Conservation (phyloP, 2,888 invertebrate species). For the Nomada fucata region DNA sequence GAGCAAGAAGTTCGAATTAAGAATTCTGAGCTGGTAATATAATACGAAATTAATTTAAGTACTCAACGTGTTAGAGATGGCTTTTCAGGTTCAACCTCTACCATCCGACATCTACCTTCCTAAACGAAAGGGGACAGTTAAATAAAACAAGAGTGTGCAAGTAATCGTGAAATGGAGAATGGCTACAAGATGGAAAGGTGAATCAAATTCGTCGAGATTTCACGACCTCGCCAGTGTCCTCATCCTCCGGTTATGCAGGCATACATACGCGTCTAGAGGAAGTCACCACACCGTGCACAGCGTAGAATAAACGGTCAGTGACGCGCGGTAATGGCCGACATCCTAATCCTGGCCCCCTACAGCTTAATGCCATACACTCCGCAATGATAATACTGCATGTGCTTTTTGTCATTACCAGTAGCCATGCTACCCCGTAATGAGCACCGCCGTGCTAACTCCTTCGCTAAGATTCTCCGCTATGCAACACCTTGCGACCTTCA, state of each 20-base stretch:
- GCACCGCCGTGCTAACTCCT: slow-evolving; percentile 67
- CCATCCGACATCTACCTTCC: too few relatives aligned
- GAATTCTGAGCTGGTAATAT: too few relatives aligned
- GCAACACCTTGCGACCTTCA: slow-evolving; percentile 18
- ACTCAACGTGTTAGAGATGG: too few relatives aligned
- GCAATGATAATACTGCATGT: slow-evolving; percentile 81
- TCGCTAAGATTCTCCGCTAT: slow-evolving; percentile 49
- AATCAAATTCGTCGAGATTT: slow-evolving; percentile 58
- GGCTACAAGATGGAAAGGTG: slow-evolving; percentile 48
- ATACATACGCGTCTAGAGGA: slow-evolving; percentile 81
- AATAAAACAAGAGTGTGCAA: background rate
- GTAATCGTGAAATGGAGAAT: background rate
- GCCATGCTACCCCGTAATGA: slow-evolving; percentile 75
- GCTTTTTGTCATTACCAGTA: slow-evolving; percentile 80
- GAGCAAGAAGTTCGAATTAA: too few relatives aligned
- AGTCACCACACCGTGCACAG: slow-evolving; percentile 80
- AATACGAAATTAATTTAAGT: too few relatives aligned
- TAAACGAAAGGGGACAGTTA: background rate
- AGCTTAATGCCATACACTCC: slow-evolving; percentile 80
- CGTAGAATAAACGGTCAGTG: slow-evolving; percentile 84
- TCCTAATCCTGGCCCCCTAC: slow-evolving; percentile 84
- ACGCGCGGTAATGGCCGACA: slow-evolving; percentile 84
- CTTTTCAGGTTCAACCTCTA: too few relatives aligned
- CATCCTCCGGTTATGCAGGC: slow-evolving; percentile 77
- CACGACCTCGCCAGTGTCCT: slow-evolving; percentile 75